These are phyloP conservation scores for Hypomecis punctinalis DNA, from an alignment of 2,888 invertebrate genomes.

Conservation along the genomic window DNA sequence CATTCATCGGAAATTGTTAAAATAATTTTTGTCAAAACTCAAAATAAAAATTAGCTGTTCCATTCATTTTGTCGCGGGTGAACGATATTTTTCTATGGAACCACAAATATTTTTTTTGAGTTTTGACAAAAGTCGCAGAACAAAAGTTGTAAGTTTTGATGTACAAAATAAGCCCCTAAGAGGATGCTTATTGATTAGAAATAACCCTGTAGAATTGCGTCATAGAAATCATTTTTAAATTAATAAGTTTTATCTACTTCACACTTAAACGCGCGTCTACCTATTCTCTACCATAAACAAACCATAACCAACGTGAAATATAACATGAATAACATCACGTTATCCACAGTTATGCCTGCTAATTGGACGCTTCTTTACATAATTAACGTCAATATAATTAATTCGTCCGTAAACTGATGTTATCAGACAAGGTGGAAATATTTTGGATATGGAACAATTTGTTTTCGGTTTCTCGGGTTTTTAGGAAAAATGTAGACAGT, in stretches of 20 bases:
- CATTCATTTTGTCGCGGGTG: too few species aligned
- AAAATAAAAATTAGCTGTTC: too few species aligned
- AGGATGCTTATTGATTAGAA: too few species aligned
- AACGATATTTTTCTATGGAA: too few species aligned
- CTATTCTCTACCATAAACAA: slow-evolving; percentile 27
- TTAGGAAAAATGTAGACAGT: slow-evolving; percentile 24
- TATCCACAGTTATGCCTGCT: slow-evolving; percentile 55
- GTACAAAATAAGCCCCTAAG: too few species aligned
- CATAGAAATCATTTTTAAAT: neutral
- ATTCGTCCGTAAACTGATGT: slow-evolving; percentile 69
- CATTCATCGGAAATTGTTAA: too few species aligned
- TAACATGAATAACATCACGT: slow-evolving; percentile 46
- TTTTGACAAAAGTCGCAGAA: too few species aligned
- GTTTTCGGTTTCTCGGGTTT: slow-evolving; percentile 56
- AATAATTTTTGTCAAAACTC: too few species aligned
- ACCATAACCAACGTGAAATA: slow-evolving; percentile 41
- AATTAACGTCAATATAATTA: slow-evolving; percentile 69
- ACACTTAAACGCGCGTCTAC: neutral
- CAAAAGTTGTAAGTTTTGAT: too few species aligned
- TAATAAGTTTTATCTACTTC: neutral
- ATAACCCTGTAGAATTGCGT: too few species aligned
- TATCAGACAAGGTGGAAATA: slow-evolving; percentile 65
- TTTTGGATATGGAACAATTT: slow-evolving; percentile 73
- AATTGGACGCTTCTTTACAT: slow-evolving; percentile 67
- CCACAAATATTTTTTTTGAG: too few species aligned